Base-by-base conservation (phyloP, 2,113 vertebrate genomes). In the Galbula dea region DNA sequence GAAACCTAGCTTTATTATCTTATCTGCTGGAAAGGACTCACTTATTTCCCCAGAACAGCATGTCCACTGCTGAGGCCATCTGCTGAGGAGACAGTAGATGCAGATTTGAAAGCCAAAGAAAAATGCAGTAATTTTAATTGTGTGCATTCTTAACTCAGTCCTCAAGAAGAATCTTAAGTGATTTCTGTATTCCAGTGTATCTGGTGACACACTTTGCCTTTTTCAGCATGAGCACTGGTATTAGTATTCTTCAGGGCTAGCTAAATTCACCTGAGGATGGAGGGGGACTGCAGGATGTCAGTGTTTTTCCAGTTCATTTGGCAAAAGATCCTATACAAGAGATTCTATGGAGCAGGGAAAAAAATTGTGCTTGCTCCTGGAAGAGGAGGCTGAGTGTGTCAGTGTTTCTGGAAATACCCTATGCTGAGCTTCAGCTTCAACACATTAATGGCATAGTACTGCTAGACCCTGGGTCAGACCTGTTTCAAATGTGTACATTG, bases 21-120 rank as follows among this genome's bases (percentile, higher is more conserved):
- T 79, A 29, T 27, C 37, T 63, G 55, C 59, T 74, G 67, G 84
- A 92, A 83, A 86, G 37, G 58, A 90, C 43, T 37, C 6, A 3
- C 22, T 45, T 30, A 30, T 29, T 66, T 83, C 34, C 34, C 43
- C 15, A 32, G 30, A 63, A 37, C 21, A 82, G 49, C 43, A 29
- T 4, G 13, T 48, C 45, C 7, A 1, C 24, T 73, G 58, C 88
- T 34, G 71, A 75, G n/a, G 37, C 23, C 2, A 7, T 8, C 36
- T 68, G 41, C 39, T 34, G 45, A 90, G 66, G 48, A 58, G 55
- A 65, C 84, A 75, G 12, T 49, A 76, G 12, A 51, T 39, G 41
- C 10, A 69, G 26, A 37, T 69, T 95, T 83, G 72, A 91, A 88
- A 95, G 63, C 86, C 88, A 95, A 96, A 94, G 88, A 79, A 92